Evolutionary conservation across 92 coral and sea anemone species (phyloP).

Genomic region (Pocillopora grandis): DNA sequence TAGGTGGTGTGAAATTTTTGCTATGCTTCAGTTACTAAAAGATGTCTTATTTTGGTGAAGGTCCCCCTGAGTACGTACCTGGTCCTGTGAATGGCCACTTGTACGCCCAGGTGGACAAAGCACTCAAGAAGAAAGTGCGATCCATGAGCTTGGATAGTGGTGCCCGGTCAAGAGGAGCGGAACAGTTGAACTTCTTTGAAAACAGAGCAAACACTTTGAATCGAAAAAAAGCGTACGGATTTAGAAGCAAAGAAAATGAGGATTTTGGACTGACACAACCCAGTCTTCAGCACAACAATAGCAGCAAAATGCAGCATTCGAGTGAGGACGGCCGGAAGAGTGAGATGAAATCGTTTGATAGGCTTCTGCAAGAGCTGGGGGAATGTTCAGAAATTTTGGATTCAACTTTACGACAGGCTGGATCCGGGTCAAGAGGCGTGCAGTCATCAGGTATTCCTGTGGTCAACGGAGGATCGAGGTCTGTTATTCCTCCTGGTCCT

Average conservation of each 20-base stretch:
- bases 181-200: conserved; percentile 53
- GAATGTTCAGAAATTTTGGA: conserved; percentile 78
- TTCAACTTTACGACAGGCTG: conserved; percentile 57
- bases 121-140: conserved; percentile 82
- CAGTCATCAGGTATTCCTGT: background rate
- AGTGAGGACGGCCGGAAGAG: conserved; percentile 62
- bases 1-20: background rate
- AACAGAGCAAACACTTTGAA: conserved; percentile 60
- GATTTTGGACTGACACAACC: conserved; percentile 32
- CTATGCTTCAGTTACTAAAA: background rate
- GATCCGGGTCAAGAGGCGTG: conserved; percentile 8
- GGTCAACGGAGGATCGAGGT: background rate
- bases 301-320: conserved; percentile 44
- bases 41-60: background rate
- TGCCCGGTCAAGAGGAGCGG: conserved; percentile 52
- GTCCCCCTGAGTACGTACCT: conserved; percentile 82
- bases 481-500: conserved; percentile 42
- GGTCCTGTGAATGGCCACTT: conserved; percentile 97
- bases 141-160: conserved; percentile 78
- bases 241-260: conserved; percentile 18
- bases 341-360: conserved; percentile 82
- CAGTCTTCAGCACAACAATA: conserved; percentile 47
- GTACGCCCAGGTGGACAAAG: conserved; percentile 95
- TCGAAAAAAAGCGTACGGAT: conserved; percentile 38
- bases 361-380: conserved; percentile 77